These are phyloP conservation scores for Spea bombifrons DNA, from an alignment of 2,113 vertebrate genomes.

Conservation along the genomic window DNA sequence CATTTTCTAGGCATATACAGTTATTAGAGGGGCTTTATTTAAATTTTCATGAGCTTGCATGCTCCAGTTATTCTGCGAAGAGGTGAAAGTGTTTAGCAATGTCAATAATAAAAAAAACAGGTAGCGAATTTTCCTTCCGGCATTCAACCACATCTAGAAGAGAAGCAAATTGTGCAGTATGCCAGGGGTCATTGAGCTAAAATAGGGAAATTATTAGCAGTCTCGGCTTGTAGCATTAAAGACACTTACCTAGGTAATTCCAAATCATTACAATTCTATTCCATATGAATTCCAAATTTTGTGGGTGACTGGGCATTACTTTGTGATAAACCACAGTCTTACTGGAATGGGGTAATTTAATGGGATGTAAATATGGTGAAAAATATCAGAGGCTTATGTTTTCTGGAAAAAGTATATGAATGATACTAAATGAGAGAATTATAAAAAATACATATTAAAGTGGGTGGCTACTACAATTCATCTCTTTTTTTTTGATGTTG, in stretches of 20 bases:
- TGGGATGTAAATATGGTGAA: conserved; percentile 17
- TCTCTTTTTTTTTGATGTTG: too few relatives aligned
- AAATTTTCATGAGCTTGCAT: conserved; percentile 33
- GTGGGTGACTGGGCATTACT: neutral
- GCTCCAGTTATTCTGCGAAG: conserved; percentile 36
- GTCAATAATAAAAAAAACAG: conserved; percentile 44
- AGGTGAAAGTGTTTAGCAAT: conserved; percentile 36
- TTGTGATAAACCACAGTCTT: too few relatives aligned
- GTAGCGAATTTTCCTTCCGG: conserved; percentile 36
- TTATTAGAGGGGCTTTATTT: neutral
- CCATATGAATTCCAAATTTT: conserved; percentile 1
- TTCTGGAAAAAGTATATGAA: neutral
- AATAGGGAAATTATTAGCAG: conserved; percentile 8
- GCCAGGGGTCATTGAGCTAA: conserved; percentile 25
- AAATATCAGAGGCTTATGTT: neutral
- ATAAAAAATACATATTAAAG: too few relatives aligned
- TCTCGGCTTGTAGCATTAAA: conserved; percentile 29
- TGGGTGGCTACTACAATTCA: too few relatives aligned
- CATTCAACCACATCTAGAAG: conserved; percentile 22
- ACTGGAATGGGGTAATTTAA: conserved; percentile 26
- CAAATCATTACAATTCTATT: conserved; percentile 27
- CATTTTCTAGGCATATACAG: neutral
- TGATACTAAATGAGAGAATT: too few relatives aligned
- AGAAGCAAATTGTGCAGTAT: conserved; percentile 24
- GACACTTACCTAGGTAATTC: neutral